Evolutionary conservation across 1,140 invertebrate species (phyloP).

Genomic region (Vanessa atalanta): DNA sequence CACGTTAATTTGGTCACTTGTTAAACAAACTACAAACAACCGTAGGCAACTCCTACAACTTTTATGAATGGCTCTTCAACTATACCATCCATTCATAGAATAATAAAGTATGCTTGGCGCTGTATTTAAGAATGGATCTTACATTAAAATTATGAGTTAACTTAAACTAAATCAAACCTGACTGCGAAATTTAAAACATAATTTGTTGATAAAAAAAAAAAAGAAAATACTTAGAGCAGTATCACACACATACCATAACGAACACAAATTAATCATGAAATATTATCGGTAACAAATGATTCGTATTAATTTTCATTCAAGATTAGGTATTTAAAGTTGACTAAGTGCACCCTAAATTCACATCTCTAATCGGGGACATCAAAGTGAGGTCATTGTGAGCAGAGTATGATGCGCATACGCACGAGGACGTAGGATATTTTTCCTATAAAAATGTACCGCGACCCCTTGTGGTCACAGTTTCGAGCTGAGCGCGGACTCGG

Average conservation of each 20-base stretch:
- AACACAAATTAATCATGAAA: too few relatives aligned
- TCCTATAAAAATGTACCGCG: slow-evolving; percentile 74
- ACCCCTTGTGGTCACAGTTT: slow-evolving; percentile 68
- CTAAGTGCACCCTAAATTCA: slow-evolving; percentile 48
- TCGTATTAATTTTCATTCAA: slow-evolving; percentile 5
- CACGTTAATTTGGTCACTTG: slow-evolving; percentile 40
- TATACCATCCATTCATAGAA: slow-evolving; percentile 32
- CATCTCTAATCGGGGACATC: slow-evolving; percentile 44
- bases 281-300: background rate
- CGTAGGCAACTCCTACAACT: slow-evolving; percentile 46
- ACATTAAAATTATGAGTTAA: background rate
- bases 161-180: too few relatives aligned
- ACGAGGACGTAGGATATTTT: slow-evolving; percentile 66
- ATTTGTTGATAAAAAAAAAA: too few relatives aligned
- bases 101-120: slow-evolving; percentile 9
- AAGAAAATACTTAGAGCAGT: too few relatives aligned
- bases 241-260: too few relatives aligned
- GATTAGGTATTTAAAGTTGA: slow-evolving; percentile 21
- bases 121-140: background rate
- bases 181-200: too few relatives aligned
- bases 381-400: slow-evolving; percentile 65
- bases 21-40: slow-evolving; percentile 44
- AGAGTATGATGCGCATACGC: slow-evolving; percentile 50
- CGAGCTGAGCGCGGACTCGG: slow-evolving; percentile 58
- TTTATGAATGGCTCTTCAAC: slow-evolving; percentile 36